Evolutionary conservation across 2,113 vertebrate species (phyloP).

Genomic region (Setophaga petechia): DNA sequence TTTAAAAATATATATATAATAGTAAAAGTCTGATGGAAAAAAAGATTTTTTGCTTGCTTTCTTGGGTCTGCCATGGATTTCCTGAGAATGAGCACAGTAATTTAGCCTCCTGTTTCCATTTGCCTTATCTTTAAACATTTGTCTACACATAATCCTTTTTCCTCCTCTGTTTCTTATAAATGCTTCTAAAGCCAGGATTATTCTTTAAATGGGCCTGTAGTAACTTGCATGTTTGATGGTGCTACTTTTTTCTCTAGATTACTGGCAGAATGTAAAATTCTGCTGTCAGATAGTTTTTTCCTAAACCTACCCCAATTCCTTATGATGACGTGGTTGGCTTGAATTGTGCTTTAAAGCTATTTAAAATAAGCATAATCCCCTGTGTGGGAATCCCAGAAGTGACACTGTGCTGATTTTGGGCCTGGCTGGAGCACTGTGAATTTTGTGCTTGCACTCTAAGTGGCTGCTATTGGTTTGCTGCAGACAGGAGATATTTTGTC

Average conservation of each 20-base stretch:
- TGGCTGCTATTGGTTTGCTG: neutral
- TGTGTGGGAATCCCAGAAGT: neutral
- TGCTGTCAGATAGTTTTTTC: neutral
- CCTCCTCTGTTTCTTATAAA: neutral
- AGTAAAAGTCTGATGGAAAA: neutral
- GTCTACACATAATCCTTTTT: neutral
- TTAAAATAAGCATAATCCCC: neutral
- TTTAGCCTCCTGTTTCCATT: neutral
- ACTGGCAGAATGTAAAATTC: neutral
- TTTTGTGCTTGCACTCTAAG: neutral
- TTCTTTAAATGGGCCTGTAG: neutral
- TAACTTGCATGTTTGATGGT: neutral
- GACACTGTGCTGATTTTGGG: neutral
- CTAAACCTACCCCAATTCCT: neutral
- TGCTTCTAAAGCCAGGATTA: neutral
- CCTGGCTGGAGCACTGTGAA: rapidly evolving
- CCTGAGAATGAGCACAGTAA: neutral
- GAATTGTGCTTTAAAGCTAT: neutral
- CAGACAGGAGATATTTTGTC: neutral
- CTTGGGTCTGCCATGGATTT: neutral
- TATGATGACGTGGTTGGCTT: rapidly evolving
- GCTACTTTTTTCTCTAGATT: neutral
- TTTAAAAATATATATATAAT: neutral
- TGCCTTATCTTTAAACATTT: neutral
- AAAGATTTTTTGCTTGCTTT: neutral